These are phyloP conservation scores for Drosophila kanekoi DNA, from an alignment of 2,888 invertebrate genomes.

Conservation along the genomic window DNA sequence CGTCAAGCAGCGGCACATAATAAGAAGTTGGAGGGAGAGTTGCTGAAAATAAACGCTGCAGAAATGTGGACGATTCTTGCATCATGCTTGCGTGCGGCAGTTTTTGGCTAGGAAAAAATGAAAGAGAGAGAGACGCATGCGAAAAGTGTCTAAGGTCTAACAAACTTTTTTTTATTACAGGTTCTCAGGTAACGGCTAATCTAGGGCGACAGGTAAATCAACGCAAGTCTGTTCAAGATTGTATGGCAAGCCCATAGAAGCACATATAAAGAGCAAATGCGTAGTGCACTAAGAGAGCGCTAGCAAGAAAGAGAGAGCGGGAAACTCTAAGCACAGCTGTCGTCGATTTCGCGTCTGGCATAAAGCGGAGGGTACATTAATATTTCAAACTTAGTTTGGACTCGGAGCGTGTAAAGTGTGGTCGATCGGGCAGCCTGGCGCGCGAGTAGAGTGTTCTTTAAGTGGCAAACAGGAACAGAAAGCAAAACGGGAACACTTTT, in stretches of 20 bases:
- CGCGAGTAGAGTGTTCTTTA: background rate
- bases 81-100: slow-evolving; percentile 46
- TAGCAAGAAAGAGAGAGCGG: slow-evolving; percentile 13
- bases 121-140: slow-evolving; percentile 9
- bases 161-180: slow-evolving; percentile 28
- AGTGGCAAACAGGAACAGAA: slow-evolving; percentile 8
- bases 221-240: slow-evolving; percentile 16
- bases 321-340: slow-evolving; percentile 38
- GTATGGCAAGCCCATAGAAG: slow-evolving; percentile 10
- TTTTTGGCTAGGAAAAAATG: slow-evolving; percentile 2
- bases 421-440: slow-evolving; percentile 38
- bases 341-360: slow-evolving; percentile 35
- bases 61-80: slow-evolving; percentile 64
- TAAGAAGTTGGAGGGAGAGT: background rate
- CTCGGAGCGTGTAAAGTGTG: slow-evolving; percentile 53
- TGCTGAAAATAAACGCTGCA: slow-evolving; percentile 25
- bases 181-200: slow-evolving; percentile 14
- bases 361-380: slow-evolving; percentile 56
- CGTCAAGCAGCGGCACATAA: background rate
- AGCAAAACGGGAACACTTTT: slow-evolving; percentile 8
- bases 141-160: slow-evolving; percentile 14
- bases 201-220: slow-evolving; percentile 27
- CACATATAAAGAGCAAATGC: slow-evolving; percentile 44
- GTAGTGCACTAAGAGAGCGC: slow-evolving; percentile 31
- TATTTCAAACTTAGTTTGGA: slow-evolving; percentile 65